Evolutionary conservation across 2,797 vertebrate genomes (phyloP), one percentile per base, ranked within the genome.

Genomic region (Cossypha niveicapilla): DNA sequence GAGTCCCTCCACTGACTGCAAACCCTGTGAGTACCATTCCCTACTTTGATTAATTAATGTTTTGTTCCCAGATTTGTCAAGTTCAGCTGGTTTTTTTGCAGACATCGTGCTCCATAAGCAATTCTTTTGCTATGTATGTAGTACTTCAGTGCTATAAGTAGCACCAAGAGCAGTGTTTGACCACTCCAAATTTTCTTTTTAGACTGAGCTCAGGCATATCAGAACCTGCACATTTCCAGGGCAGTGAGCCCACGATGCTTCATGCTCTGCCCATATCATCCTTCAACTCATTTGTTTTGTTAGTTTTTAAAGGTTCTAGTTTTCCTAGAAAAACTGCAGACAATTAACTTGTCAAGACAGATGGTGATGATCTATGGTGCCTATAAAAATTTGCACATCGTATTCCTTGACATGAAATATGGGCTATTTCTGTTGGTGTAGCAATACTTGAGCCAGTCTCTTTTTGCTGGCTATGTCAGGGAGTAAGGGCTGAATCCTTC

Each of bases 341-440:
- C 79, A 90, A 93, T 95, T 89, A 90, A 81, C 84, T 88, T 94
- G 91, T 88, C 91, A 84, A 45, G 66, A n/a, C 2, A 28, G 58
- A 30, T 80, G 91, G 91, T 21, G 71, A 82, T 90, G 84, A 96
- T 91, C 90, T 86, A 66, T 86, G 88, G 73, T 71, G 66, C 86
- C 88, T 73, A 23, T 90, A 62, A 81, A 87, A 86, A 78, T 78
- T 50, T 79, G 88, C 87, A 73, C 78, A 16, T 94, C 5, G 2
- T 58, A 47, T 74, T 83, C 35, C 51, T 48, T 86, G 93, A 62
- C 44, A 5, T 90, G 91, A 93, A 94, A 81, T 90, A 65, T 2
- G 61, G 82, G 81, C 72, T 73, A 2, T 90, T 96, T 65, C 85
- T 91, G 87, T 45, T 71, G 85, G 65, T 67, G 8, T 21, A 68